Conservation (phyloP, 2,888 invertebrate genomes). For the Parascotia fuliginaria region DNA sequence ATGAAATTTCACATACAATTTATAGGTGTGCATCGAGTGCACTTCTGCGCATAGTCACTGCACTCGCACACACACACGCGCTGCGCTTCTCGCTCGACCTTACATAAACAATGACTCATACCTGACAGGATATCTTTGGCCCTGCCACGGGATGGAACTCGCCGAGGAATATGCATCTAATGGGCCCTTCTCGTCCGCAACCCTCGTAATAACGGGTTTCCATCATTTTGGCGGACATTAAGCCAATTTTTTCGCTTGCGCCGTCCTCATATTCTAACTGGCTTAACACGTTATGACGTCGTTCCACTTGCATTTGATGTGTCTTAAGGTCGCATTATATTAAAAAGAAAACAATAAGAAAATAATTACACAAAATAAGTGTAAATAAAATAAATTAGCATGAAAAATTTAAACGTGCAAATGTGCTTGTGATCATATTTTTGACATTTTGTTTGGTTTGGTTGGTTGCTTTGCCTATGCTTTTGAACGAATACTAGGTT, state of each 20-base stretch:
- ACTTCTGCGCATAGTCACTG: constrained; percentile 14
- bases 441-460: constrained; percentile 26
- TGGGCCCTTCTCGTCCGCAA: constrained; percentile 90
- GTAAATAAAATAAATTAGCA: constrained; percentile 19
- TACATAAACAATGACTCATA: constrained; percentile 55
- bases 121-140: constrained; percentile 94
- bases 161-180: constrained; percentile 93
- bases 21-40: constrained; percentile 3
- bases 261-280: constrained; percentile 51
- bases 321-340: constrained; percentile 42
- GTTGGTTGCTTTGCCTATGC: no score
- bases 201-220: constrained; percentile 86
- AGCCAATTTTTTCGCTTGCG: constrained; percentile 47
- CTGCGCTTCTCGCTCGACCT: background rate
- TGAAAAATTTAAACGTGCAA: constrained; percentile 3
- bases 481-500: background rate
- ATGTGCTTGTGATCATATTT: constrained; percentile 20
- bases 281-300: constrained; percentile 38
- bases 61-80: constrained; percentile 2
- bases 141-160: constrained; percentile 92
- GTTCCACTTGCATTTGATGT: constrained; percentile 53
- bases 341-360: constrained; percentile 24
- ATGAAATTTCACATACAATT: background rate
- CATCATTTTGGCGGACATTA: constrained; percentile 67
- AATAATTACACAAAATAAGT: constrained; percentile 22